phyloP scores from a whole-genome alignment of 2,888 invertebrate species.

The Dicranocentrus wangi region DNA sequence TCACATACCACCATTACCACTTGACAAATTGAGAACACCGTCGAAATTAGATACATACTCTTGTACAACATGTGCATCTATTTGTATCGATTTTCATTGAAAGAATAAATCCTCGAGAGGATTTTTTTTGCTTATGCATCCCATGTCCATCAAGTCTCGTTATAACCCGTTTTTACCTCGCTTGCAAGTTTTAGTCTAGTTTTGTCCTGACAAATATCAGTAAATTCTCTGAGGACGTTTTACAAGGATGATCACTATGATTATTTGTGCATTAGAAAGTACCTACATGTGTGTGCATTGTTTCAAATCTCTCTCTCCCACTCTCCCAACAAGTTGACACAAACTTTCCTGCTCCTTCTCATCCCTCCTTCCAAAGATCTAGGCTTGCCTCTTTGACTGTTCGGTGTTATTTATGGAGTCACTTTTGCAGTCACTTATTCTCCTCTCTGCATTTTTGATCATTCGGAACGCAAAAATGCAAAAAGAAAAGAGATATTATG shows the following conservation, averaged over 20 bases:
- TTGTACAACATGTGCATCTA: too few species aligned
- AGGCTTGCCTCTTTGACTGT: background rate
- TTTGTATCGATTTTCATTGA: too few species aligned
- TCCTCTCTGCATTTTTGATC: background rate
- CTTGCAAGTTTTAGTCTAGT: background rate
- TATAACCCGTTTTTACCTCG: too few species aligned
- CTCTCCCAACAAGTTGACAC: slow-evolving; percentile 3
- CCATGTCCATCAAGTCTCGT: too few species aligned
- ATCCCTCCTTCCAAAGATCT: background rate
- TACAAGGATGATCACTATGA: slow-evolving; percentile 22
- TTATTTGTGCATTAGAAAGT: slow-evolving; percentile 1
- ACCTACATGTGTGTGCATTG: background rate
- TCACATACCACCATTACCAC: slow-evolving; percentile 16
- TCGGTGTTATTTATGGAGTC: slow-evolving; percentile 48
- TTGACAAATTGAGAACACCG: too few species aligned
- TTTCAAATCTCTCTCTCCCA: slow-evolving; percentile 8
- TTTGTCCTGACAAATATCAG: background rate
- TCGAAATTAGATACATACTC: too few species aligned
- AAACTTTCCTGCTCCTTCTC: background rate
- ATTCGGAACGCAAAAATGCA: slow-evolving; percentile 12
- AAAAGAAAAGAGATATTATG: slow-evolving; percentile 13
- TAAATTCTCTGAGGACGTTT: slow-evolving; percentile 12
- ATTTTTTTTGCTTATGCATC: too few species aligned
- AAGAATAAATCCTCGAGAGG: too few species aligned
- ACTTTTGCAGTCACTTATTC: slow-evolving; percentile 34